These are phyloP conservation scores for Andrena chrysosceles DNA, from an alignment of 2,888 invertebrate species.

Conservation along the genomic window DNA sequence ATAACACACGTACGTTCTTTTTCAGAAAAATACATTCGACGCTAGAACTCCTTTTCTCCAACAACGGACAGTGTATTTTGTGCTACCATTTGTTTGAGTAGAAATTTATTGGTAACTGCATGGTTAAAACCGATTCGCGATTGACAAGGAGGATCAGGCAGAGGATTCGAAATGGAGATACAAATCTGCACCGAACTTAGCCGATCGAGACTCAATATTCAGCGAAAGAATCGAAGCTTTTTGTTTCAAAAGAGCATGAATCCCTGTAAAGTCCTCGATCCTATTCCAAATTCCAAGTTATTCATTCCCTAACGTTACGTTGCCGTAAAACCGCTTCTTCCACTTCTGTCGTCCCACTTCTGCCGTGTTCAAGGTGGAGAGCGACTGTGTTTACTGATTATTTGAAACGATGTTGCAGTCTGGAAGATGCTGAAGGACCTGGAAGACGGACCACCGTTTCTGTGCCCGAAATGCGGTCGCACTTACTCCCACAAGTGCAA, in stretches of 20 bases:
- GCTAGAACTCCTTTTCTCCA: too few relatives aligned
- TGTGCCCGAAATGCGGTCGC: slow-evolving; percentile 80
- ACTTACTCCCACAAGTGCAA: slow-evolving; percentile 82
- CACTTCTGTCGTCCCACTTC: slow-evolving; percentile 23
- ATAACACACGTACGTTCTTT: too few relatives aligned
- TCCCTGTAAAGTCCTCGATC: slow-evolving; percentile 30
- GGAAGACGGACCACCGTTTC: slow-evolving; percentile 78
- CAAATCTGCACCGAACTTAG: too few relatives aligned
- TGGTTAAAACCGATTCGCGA: too few relatives aligned
- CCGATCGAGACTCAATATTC: too few relatives aligned
- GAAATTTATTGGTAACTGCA: too few relatives aligned
- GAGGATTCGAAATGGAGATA: too few relatives aligned
- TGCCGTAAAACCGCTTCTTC: slow-evolving; percentile 47
- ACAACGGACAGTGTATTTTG: too few relatives aligned
- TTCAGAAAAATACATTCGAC: too few relatives aligned
- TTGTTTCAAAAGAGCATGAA: slow-evolving; percentile 51
- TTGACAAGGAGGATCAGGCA: too few relatives aligned
- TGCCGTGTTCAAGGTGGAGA: not conserved
- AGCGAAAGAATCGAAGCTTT: not conserved
- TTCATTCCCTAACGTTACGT: slow-evolving; percentile 31
- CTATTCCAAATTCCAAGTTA: not conserved
- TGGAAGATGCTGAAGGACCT: slow-evolving; percentile 71
- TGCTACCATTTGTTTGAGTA: too few relatives aligned
- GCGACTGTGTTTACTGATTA: slow-evolving; percentile 33
- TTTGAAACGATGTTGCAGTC: slow-evolving; percentile 68